phyloP scores from a whole-genome alignment of 1,140 invertebrate species.

The Orius insidiosus region DNA sequence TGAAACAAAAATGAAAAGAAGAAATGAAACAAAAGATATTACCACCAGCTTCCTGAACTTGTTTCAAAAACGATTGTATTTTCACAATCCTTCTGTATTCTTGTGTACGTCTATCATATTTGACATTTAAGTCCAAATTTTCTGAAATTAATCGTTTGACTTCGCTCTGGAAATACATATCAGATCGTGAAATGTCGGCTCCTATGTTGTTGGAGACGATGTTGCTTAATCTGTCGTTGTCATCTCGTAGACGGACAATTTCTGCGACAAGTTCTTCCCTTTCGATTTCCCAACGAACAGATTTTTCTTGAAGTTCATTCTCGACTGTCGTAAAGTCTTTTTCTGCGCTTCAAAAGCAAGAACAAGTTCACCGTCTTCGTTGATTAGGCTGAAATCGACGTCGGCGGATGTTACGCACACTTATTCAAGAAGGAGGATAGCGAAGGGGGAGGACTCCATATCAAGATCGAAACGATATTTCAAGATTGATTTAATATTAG shows the following conservation, averaged over 20 bases:
- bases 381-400: constrained; percentile 46
- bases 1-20: not conserved
- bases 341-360: constrained; percentile 88
- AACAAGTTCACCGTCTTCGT: constrained; percentile 75
- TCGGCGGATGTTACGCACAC: constrained; percentile 14
- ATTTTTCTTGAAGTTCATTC: constrained; percentile 53
- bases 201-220: constrained; percentile 47
- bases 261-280: constrained; percentile 56
- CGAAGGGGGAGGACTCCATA: no score
- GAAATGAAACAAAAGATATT: no score
- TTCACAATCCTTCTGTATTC: constrained; percentile 53
- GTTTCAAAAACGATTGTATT: constrained; percentile 49
- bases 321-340: constrained; percentile 84
- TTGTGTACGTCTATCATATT: constrained; percentile 50
- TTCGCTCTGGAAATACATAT: constrained; percentile 68
- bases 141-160: constrained; percentile 60
- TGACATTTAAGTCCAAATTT: constrained; percentile 61
- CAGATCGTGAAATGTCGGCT: constrained; percentile 41
- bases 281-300: constrained; percentile 37
- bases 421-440: no score
- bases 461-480: no score
- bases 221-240: constrained; percentile 69
- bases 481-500: no score
- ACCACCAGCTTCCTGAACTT: constrained; percentile 49
- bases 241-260: constrained; percentile 57